Evolutionary conservation across 1,140 invertebrate species (phyloP).

Genomic region (Brachionus asplanchnoidis): DNA sequence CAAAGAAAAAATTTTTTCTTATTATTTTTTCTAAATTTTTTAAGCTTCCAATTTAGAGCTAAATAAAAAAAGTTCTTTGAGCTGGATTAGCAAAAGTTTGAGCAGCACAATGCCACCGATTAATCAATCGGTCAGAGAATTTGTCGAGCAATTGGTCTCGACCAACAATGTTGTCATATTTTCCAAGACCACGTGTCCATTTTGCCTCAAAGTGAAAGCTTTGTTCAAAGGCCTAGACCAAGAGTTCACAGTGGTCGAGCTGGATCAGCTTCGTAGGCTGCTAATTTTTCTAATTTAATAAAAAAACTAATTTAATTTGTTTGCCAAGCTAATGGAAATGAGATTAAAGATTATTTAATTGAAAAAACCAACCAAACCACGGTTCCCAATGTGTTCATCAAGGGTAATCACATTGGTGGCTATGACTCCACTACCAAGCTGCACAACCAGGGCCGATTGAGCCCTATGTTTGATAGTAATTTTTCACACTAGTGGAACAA

Average conservation of each 20-base stretch:
- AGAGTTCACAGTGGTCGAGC: slow-evolving; percentile 1
- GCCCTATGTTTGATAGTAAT: neutral
- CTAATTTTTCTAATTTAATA: neutral
- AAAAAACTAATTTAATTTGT: neutral
- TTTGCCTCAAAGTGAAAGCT: slow-evolving; percentile 56
- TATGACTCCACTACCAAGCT: slow-evolving; percentile 33
- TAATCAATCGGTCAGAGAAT: slow-evolving; percentile 3
- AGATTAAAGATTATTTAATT: slow-evolving; percentile 58
- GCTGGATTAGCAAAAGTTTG: neutral
- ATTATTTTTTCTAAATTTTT: neutral
- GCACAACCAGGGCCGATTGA: slow-evolving; percentile 9
- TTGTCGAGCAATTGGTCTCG: slow-evolving; percentile 52
- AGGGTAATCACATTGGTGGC: slow-evolving; percentile 60
- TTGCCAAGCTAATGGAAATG: slow-evolving; percentile 56
- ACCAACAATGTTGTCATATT: slow-evolving; percentile 59
- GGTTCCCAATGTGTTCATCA: slow-evolving; percentile 65
- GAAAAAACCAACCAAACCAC: slow-evolving; percentile 60
- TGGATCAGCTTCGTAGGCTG: slow-evolving; percentile 21
- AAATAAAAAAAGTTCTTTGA: neutral
- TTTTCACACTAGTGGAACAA: neutral
- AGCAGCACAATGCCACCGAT: slow-evolving; percentile 26
- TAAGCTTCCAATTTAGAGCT: slow-evolving; percentile 21
- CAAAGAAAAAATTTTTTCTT: neutral
- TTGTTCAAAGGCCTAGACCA: neutral
- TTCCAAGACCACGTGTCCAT: slow-evolving; percentile 61